Percentiles rank a stretch among this genome's conserved stretches.
Conservation (phyloP, 2,797 vertebrate species). For the Hypotaenidia okinawae region DNA sequence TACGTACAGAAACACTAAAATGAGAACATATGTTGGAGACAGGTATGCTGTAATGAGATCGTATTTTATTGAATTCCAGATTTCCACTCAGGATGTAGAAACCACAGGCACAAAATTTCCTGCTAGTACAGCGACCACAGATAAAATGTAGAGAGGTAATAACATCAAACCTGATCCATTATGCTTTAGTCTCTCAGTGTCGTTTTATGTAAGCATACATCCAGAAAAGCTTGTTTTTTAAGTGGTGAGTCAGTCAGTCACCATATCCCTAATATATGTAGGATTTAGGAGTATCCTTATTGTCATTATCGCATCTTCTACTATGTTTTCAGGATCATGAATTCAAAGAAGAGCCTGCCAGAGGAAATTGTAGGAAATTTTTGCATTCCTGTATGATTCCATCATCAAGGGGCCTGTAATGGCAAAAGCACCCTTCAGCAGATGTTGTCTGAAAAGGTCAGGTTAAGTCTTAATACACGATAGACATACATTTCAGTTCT, state of each 20-base stretch:
- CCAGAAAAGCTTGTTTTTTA: not conserved
- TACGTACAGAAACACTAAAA: slow-evolving; percentile 36
- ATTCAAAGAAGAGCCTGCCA: slow-evolving; percentile 55
- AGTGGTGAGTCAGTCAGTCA: slow-evolving; percentile 8
- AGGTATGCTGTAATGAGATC: slow-evolving; percentile 59
- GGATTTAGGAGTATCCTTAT: slow-evolving; percentile 18
- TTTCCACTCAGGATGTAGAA: slow-evolving; percentile 68
- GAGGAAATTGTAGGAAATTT: slow-evolving; percentile 63
- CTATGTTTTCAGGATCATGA: slow-evolving; percentile 6
- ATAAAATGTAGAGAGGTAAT: slow-evolving; percentile 65
- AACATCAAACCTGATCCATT: not conserved
- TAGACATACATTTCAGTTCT: not conserved
- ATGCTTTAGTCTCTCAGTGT: not conserved
- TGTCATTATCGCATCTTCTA: slow-evolving; percentile 2
- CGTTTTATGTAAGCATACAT: not conserved
- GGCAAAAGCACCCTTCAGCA: slow-evolving; percentile 30
- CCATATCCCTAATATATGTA: not conserved
- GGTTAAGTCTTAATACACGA: not conserved
- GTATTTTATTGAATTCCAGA: slow-evolving; percentile 66
- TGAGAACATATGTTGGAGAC: slow-evolving; percentile 57
- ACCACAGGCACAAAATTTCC: slow-evolving; percentile 66
- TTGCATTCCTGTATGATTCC: slow-evolving; percentile 54
- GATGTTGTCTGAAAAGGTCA: slow-evolving; percentile 47
- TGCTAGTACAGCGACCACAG: slow-evolving; percentile 63
- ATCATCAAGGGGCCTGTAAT: slow-evolving; percentile 45